These are phyloP conservation scores for Petaurus breviceps DNA, from an alignment of 2,113 vertebrate genomes.

Conservation along the genomic window DNA sequence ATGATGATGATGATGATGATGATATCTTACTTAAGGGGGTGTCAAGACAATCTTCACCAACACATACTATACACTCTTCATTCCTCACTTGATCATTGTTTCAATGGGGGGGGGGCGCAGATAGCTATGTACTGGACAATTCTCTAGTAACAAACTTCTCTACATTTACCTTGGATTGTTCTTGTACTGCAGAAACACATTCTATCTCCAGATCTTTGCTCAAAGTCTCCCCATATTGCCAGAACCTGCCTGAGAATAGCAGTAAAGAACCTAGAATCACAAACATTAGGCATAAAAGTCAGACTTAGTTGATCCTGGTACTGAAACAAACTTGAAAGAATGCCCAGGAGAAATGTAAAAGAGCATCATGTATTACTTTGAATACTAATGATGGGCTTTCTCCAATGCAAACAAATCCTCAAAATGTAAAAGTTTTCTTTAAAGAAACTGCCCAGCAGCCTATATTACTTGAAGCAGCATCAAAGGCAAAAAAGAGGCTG, in stretches of 20 bases:
- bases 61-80: neutral
- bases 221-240: neutral
- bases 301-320: neutral
- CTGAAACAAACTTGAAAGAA: neutral
- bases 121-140: neutral
- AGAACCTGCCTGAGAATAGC: neutral
- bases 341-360: neutral
- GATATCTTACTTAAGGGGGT: neutral
- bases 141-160: neutral
- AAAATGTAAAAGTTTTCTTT: neutral
- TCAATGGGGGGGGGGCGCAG: neutral
- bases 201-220: neutral
- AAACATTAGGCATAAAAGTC: neutral
- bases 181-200: neutral
- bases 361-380: neutral
- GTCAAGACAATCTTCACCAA: neutral
- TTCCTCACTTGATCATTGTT: neutral
- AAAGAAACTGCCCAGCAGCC: neutral
- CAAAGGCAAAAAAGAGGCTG: slow-evolving; percentile 40
- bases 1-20: no score
- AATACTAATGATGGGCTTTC: neutral
- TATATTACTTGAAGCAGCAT: neutral
- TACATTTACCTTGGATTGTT: neutral
- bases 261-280: neutral
- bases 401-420: neutral